Base-by-base conservation (phyloP, 2,888 invertebrate species). In the Eristalis arbustorum region DNA sequence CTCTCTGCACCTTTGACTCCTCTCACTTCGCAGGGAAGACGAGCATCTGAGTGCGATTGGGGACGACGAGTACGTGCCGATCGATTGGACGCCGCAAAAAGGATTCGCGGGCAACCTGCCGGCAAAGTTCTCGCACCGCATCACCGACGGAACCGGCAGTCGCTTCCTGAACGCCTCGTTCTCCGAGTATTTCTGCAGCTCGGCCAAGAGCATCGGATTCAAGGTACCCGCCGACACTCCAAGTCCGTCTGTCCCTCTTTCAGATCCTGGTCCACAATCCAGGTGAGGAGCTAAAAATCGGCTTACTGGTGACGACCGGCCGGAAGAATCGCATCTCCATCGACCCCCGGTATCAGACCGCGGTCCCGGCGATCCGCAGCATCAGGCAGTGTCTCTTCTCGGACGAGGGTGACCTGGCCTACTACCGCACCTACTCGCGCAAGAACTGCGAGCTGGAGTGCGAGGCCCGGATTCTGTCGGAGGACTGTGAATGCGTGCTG, bases 371-470 rank as follows among this genome's bases (percentile, higher is more conserved):
- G 31, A 91, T 92, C n/a, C 89, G 92, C 0, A 89, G 89, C 2
- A 91, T 92, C 18, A 93, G 97, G 25, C 95, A 95, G 37, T 97
- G 97, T 89, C 94, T 96, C 63, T 97, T 97, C 91, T 95, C 95
- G 0, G 94, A 94, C 63, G 97, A 97, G 92, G 95, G 95, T 66
- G 94, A 94, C 73, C 92, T 97, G 69, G 93, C 94, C 6, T 97
- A 96, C 90, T 92, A 91, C 91, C 93, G 96, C 90, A 96, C 96
- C 0, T 97, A 97, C 92, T 96, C 96, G 0, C 95, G 96, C 89
- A 95, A 95, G 89, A 97, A 97, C 91, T 97, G 97, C 90, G 94
- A 95, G 90, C 94, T 96, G 91, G 97, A 97, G 92, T 97, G 97
- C 91, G 96, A 96, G 92, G 96, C 97, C 0, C 95, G 95, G 89